phyloP scores from a whole-genome alignment of 1,140 invertebrate genomes.

The Diplogasteroides magnus region DNA sequence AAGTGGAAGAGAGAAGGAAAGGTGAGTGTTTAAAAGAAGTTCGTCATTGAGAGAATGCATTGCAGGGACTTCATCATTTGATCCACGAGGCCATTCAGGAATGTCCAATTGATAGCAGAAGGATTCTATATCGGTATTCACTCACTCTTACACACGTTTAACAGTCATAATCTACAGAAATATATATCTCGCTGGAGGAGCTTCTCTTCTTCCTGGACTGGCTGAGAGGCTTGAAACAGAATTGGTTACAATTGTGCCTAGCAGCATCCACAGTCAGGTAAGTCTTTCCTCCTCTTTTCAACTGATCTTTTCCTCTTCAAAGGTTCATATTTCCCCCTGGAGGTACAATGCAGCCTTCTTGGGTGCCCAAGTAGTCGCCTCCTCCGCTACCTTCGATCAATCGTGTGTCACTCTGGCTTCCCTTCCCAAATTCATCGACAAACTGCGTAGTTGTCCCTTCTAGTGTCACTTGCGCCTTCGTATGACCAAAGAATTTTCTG shows the following conservation, averaged over 20 bases:
- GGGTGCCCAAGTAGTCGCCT: conserved; percentile 62
- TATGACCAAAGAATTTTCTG: not conserved
- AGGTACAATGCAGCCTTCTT: conserved; percentile 65
- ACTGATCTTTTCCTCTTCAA: no score
- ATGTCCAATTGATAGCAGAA: conserved; percentile 46
- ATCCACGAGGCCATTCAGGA: conserved; percentile 63
- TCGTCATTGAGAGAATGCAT: not conserved
- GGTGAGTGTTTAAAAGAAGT: not conserved
- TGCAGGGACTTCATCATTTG: conserved; percentile 61
- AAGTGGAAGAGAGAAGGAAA: conserved; percentile 65
- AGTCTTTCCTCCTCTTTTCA: conserved; percentile 11
- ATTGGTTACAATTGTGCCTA: conserved; percentile 62
- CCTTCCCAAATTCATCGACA: conserved; percentile 24
- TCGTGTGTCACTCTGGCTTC: conserved; percentile 58
- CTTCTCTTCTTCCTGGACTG: conserved; percentile 64
- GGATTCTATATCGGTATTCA: conserved; percentile 43
- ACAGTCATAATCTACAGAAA: conserved; percentile 61
- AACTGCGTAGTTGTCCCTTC: conserved; percentile 30
- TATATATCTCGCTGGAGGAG: conserved; percentile 62
- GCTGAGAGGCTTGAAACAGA: conserved; percentile 63
- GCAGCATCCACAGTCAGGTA: conserved; percentile 64
- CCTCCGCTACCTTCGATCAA: conserved; percentile 60
- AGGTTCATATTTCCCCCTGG: conserved; percentile 64
- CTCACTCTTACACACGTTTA: conserved; percentile 51
- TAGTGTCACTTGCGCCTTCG: no score